These are phyloP conservation scores for Etia nguti DNA, from an alignment of 2,113 vertebrate species.

Conservation along the genomic window DNA sequence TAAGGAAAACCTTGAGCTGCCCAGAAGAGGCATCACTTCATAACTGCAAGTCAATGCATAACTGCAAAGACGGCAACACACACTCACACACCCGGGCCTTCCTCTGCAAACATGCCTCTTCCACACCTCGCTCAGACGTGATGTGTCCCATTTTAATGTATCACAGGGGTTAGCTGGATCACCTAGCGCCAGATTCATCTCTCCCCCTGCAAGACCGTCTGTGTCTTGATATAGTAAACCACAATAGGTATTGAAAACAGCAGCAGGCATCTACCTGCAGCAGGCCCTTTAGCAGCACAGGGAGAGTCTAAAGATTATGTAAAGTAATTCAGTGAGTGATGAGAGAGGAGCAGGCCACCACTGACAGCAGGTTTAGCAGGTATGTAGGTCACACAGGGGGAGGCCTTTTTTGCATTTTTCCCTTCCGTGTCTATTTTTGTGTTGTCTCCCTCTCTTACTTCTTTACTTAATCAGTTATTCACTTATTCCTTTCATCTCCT, in stretches of 20 bases:
- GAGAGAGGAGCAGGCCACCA: constrained; percentile 57
- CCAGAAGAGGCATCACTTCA: constrained; percentile 27
- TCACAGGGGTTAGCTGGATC: neutral
- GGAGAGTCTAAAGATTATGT: constrained; percentile 70
- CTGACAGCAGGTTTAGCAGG: constrained; percentile 71
- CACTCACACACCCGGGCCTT: neutral
- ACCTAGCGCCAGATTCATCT: neutral
- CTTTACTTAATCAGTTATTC: constrained; percentile 59
- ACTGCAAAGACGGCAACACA: neutral
- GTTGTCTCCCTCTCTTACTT: constrained; percentile 42
- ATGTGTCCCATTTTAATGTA: constrained; percentile 19
- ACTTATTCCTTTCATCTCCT: constrained; percentile 47
- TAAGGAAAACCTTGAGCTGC: constrained; percentile 35
- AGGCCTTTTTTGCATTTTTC: constrained; percentile 59
- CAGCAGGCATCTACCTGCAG: constrained; percentile 20
- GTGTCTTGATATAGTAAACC: constrained; percentile 21
- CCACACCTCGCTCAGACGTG: neutral
- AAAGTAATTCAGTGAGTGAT: constrained; percentile 71
- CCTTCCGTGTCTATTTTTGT: constrained; percentile 60
- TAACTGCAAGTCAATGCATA: constrained; percentile 31
- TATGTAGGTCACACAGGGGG: constrained; percentile 72
- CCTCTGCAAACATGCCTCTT: neutral
- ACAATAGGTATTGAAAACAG: constrained; percentile 36
- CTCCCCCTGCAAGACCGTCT: neutral
- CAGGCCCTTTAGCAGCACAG: neutral